phyloP scores from a whole-genome alignment of 1,140 invertebrate genomes.

The Galendromus occidentalis region DNA sequence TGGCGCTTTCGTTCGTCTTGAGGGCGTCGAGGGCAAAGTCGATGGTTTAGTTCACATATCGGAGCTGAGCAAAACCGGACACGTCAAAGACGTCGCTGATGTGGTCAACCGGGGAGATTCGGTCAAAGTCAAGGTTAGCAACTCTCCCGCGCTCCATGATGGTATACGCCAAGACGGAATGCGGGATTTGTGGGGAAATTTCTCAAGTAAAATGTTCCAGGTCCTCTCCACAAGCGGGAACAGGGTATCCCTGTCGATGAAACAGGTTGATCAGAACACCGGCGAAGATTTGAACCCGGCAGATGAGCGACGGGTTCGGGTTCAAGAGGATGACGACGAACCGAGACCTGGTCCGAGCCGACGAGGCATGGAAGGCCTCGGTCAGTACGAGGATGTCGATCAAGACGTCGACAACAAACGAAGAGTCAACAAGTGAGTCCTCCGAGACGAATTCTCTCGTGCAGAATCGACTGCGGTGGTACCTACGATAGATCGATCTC shows the following conservation, averaged over 20 bases:
- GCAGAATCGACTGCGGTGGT: too few species aligned
- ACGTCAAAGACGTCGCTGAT: slow-evolving; percentile 82
- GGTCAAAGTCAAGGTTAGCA: slow-evolving; percentile 58
- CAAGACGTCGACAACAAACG: slow-evolving; percentile 55
- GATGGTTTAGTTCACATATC: slow-evolving; percentile 97
- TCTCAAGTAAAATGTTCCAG: background rate
- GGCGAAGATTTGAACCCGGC: slow-evolving; percentile 84
- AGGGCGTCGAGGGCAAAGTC: slow-evolving; percentile 60
- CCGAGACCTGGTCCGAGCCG: slow-evolving; percentile 53
- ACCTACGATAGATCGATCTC: too few species aligned
- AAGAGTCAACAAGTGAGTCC: slow-evolving; percentile 25
- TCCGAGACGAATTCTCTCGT: slow-evolving; percentile 14
- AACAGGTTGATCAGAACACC: slow-evolving; percentile 86
- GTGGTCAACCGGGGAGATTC: slow-evolving; percentile 73
- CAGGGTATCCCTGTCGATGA: slow-evolving; percentile 92
- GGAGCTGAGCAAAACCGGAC: slow-evolving; percentile 69
- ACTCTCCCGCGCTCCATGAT: too few species aligned
- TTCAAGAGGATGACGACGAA: slow-evolving; percentile 38
- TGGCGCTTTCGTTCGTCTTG: slow-evolving; percentile 91
- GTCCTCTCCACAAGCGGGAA: slow-evolving; percentile 71
- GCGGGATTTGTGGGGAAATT: too few species aligned
- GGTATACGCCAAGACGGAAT: too few species aligned
- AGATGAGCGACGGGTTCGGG: slow-evolving; percentile 26
- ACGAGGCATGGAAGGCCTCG: slow-evolving; percentile 16
- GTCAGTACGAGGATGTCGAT: slow-evolving; percentile 33